Evolutionary conservation across 2,113 vertebrate genomes (phyloP), one percentile per base, ranked within the genome.

Genomic region (Trogon melanurus): DNA sequence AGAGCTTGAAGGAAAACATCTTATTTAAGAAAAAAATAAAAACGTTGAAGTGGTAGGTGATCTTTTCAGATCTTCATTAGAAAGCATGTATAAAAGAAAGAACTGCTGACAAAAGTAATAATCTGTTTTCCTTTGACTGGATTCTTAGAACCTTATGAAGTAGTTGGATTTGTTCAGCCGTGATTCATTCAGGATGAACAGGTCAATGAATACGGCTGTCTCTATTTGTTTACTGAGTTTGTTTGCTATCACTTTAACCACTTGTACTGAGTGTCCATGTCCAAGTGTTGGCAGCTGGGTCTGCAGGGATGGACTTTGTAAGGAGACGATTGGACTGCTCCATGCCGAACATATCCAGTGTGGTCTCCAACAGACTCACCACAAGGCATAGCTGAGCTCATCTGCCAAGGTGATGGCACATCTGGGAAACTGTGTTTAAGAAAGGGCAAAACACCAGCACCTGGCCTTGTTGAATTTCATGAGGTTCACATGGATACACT

Each of bases 331-430:
- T 3, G 6, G 41, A 7, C 16, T 67, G 20, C 9, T 12, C 13
- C 3, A 2, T 34, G 34, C 11, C 19, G 17, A 11, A 23, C 11
- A 23, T 19, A 45, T 38, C 9, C 4, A 1, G 6, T 26, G 21
- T n/a, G 8, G 41, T 32, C 50, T 73, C 32, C 50, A 32, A 12
- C 12, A 36, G 13, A 56, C 25, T 10, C 32, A 47, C 13, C 1
- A 0, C 70, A 56, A 15, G 12, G 19, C 25, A 61, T 23, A 23
- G 18, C 17, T 29, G 14, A 70, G 20, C 22, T 13, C 38, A 48
- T 36, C 32, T 20, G 13, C 2, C 16, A 45, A 73, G 19, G 17
- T 9, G 38, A 38, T 72, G 36, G 7, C 2, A 1, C 32, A 26
- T 45, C 20, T 53, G 25, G 36, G 48, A 45, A 53, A 82, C 18